Percentiles rank a stretch among this genome's conserved stretches.
Conservation (phyloP, 2,113 vertebrate genomes). For the Leucoraja erinaceus region DNA sequence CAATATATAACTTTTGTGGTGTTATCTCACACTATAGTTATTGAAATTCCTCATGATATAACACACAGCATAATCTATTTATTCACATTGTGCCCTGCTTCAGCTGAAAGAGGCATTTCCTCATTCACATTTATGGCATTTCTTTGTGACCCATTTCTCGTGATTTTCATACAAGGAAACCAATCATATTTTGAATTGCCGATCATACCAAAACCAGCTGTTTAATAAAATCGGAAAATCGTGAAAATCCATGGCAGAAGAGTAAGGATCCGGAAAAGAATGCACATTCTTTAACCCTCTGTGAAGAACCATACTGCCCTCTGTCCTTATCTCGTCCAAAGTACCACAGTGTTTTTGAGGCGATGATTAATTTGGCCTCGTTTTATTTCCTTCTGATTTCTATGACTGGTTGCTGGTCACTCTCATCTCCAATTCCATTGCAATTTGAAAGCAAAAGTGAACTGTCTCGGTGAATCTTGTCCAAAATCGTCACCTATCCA, state of each 20-base stretch:
- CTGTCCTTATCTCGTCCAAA: neutral
- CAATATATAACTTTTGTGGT: neutral
- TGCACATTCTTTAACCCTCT: neutral
- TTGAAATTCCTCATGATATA: neutral
- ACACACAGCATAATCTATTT: neutral
- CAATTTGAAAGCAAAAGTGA: neutral
- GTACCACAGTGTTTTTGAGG: neutral
- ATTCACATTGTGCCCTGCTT: neutral
- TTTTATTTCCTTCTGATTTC: neutral
- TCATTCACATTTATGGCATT: neutral
- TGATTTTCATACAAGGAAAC: neutral
- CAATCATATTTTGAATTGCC: neutral
- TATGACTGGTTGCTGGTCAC: neutral
- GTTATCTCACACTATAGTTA: neutral
- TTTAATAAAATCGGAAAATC: neutral
- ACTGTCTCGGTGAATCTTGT: neutral
- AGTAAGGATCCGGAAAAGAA: neutral
- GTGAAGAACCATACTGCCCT: neutral
- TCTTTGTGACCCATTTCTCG: neutral
- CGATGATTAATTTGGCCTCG: neutral
- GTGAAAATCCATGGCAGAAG: neutral
- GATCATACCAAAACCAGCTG: neutral
- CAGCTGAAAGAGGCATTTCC: neutral
- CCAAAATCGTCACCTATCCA: no score
- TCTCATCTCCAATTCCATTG: neutral